These are phyloP conservation scores for cattle (Bos taurus) DNA, from an alignment of 2,113 vertebrate species.

Conservation along the genomic window DNA sequence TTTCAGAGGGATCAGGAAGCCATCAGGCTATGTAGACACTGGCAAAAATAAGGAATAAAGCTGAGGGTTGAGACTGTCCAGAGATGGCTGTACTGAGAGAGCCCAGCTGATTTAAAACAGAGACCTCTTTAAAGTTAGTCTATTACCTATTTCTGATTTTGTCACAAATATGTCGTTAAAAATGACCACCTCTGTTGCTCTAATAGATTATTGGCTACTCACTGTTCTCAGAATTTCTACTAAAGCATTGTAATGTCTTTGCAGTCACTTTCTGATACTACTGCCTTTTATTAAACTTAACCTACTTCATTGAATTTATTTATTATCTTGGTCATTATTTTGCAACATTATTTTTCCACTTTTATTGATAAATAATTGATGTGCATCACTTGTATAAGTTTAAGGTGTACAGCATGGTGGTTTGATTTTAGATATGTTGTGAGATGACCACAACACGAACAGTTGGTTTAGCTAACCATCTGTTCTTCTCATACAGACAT, in stretches of 20 bases:
- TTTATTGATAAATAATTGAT: background rate
- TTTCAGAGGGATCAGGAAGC: background rate
- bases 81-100: background rate
- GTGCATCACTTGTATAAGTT: background rate
- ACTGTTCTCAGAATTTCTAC: background rate
- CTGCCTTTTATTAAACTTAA: background rate
- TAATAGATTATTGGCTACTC: background rate
- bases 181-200: background rate
- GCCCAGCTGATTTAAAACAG: background rate
- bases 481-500: background rate
- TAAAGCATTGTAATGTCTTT: background rate
- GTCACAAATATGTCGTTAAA: background rate
- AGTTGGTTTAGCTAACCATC: background rate
- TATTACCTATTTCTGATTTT: background rate
- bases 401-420: background rate
- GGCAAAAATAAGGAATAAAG: background rate
- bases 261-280: background rate
- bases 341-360: background rate
- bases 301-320: background rate
- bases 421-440: background rate
- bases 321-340: background rate
- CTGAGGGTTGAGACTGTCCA: accelerated
- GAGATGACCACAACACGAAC: background rate
- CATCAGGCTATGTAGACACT: background rate
- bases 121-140: background rate